phyloP scores from a whole-genome alignment of 2,797 vertebrate genomes.

The Chelidonichthys spinosus region DNA sequence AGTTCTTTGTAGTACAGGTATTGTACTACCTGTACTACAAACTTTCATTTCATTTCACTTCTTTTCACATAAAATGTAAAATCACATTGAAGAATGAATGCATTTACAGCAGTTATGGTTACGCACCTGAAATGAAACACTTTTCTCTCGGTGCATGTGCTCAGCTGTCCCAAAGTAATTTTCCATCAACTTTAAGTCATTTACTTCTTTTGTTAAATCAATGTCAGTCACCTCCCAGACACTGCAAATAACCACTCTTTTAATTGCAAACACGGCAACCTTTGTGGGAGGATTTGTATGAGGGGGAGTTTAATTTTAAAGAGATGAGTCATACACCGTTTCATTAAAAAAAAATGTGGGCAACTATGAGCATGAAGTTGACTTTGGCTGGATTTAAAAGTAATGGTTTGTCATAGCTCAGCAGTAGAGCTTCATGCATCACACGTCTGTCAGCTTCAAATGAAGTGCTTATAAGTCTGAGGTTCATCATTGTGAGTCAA shows the following conservation, averaged over 20 bases:
- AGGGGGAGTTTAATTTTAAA: slow-evolving; percentile 55
- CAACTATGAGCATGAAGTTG: slow-evolving; percentile 39
- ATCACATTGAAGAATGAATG: neutral
- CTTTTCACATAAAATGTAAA: neutral
- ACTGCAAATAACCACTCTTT: slow-evolving; percentile 41
- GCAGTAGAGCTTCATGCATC: slow-evolving; percentile 9
- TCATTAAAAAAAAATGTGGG: slow-evolving; percentile 18
- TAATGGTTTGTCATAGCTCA: slow-evolving; percentile 47
- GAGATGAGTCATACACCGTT: slow-evolving; percentile 46
- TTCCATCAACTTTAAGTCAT: slow-evolving; percentile 18
- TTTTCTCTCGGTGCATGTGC: neutral
- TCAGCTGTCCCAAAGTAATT: slow-evolving; percentile 4
- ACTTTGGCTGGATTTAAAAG: slow-evolving; percentile 57
- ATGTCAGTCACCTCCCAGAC: slow-evolving; percentile 30
- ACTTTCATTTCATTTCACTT: neutral
- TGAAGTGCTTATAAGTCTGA: slow-evolving; percentile 35
- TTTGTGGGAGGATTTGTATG: slow-evolving; percentile 50
- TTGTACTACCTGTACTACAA: too few species aligned
- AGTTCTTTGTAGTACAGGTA: neutral
- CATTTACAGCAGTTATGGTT: neutral
- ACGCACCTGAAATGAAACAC: neutral
- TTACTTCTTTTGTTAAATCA: slow-evolving; percentile 37
- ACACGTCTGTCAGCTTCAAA: slow-evolving; percentile 44
- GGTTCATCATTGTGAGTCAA: slow-evolving; percentile 34
- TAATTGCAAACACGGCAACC: slow-evolving; percentile 52